Evolutionary conservation across 2,797 vertebrate genomes (phyloP).

Genomic region (Tapera naevia): DNA sequence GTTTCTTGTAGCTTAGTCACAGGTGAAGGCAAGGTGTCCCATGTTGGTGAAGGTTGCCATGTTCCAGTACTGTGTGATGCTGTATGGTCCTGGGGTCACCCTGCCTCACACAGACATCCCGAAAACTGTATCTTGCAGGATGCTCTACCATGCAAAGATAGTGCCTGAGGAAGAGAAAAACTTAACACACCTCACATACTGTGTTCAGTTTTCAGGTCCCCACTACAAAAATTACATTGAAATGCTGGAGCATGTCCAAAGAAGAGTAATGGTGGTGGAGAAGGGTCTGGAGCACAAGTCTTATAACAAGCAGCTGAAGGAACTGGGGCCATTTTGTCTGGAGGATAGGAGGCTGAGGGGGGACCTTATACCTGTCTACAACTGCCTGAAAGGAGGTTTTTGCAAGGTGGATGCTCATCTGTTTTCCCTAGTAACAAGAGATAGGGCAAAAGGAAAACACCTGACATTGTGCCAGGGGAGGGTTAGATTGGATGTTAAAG

Average conservation of each 20-base stretch:
- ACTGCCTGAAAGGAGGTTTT: not conserved
- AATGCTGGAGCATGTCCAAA: not conserved
- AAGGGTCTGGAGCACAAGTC: not conserved
- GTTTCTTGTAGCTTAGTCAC: not conserved
- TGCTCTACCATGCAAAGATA: not conserved
- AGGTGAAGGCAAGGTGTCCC: not conserved
- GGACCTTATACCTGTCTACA: not conserved
- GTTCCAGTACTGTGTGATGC: not conserved
- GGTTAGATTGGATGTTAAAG: not conserved
- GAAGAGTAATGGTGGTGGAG: not conserved
- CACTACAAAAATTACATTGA: not conserved
- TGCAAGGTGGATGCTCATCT: accelerated
- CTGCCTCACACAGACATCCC: not conserved
- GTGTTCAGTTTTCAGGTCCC: not conserved
- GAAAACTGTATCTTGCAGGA: not conserved
- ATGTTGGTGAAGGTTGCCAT: not conserved
- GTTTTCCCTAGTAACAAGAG: not conserved
- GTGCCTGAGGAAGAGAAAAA: not conserved
- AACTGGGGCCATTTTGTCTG: not conserved
- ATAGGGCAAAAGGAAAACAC: accelerated
- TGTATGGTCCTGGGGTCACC: not conserved
- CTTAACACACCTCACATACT: not conserved
- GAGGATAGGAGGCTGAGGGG: not conserved
- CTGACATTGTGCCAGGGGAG: not conserved
- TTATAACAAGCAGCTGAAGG: not conserved